Base-by-base conservation (phyloP, 2,888 invertebrate species). In the Aplocera efformata region DNA sequence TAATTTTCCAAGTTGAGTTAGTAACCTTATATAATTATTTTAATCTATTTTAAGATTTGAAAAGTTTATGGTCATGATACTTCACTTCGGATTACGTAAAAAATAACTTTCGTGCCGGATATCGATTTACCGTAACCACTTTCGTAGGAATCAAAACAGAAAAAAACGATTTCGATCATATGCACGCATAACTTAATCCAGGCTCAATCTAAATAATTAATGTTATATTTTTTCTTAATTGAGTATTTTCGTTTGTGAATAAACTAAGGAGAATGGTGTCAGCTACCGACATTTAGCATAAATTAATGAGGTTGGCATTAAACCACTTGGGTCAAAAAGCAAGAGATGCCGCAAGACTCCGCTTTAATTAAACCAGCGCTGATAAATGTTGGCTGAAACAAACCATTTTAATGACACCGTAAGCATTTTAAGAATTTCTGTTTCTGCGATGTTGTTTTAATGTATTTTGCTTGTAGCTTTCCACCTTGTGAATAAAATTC, bases 301-400 rank as follows among this genome's bases (percentile, higher is more conserved):
- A 69, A 71, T 67, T 63, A 71, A 71, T 61, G 62, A 57, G 44
- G 44, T 42, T 35, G 60, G 54, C 60, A 63, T 63, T 63, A 54
- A n/a, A 62, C 52, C 55, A 58, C 53, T 53, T 52, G 61, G 65
- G 66, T 62, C 60, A 58, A 50, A 63, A 56, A 48, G 56, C 47
- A 61, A 60, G 60, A 58, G 61, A 58, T 52, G 56, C 63, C 57
- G 44, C 60, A 63, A 63, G 60, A 61, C 58, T 60, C 58, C 59
- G 50, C 67, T 72, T 72, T 71, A 75, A 73, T 74, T 70, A 72
- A 72, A 72, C 58, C 64, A 62, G 56, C 57, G 52, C 57, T 66
- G 64, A 71, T 68, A 58, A 63, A 73, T 65, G 60, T 63, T 56
- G 60, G 50, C 60, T 56, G 56, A 60, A 67, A 65, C 58, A 66